Percentiles rank a stretch among this genome's conserved stretches.
phyloP scores from a whole-genome alignment of 2,113 vertebrate species.

The Lycaon pictus region DNA sequence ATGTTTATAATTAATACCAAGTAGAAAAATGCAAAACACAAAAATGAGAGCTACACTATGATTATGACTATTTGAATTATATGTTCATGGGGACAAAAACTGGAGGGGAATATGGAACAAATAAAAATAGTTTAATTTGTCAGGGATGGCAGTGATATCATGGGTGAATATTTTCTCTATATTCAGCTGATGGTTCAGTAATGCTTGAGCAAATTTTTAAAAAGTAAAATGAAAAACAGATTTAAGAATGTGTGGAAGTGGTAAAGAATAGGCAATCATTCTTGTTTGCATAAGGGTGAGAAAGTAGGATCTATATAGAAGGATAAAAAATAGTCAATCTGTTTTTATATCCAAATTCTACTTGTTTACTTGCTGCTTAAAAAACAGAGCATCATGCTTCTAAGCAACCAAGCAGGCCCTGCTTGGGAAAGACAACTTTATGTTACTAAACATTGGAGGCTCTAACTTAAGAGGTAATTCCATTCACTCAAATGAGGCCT shows the following conservation, averaged over 20 bases:
- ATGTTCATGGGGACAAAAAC: conserved; percentile 70
- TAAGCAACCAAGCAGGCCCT: background rate
- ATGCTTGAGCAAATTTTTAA: conserved; percentile 46
- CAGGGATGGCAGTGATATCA: conserved; percentile 1
- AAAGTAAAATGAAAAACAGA: conserved; percentile 48
- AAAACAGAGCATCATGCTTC: background rate
- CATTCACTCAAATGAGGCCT: background rate
- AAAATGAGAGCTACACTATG: conserved; percentile 76
- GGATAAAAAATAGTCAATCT: background rate
- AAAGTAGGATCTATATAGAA: background rate
- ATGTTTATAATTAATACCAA: conserved; percentile 82
- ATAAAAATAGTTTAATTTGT: conserved; percentile 70
- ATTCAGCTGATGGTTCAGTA: conserved; percentile 34
- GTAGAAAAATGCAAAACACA: conserved; percentile 81
- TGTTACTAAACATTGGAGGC: background rate
- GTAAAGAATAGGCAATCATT: background rate
- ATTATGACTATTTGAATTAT: conserved; percentile 77
- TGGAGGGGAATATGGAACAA: conserved; percentile 67
- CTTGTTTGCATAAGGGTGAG: background rate
- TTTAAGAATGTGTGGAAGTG: background rate
- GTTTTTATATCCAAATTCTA: conserved; percentile 37
- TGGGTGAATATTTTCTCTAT: conserved; percentile 36
- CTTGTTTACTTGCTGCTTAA: conserved; percentile 29
- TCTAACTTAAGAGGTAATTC: background rate
- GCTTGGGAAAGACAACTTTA: background rate